Conservation (phyloP, 2,797 vertebrate species). For the Phoeniculus purpureus region DNA sequence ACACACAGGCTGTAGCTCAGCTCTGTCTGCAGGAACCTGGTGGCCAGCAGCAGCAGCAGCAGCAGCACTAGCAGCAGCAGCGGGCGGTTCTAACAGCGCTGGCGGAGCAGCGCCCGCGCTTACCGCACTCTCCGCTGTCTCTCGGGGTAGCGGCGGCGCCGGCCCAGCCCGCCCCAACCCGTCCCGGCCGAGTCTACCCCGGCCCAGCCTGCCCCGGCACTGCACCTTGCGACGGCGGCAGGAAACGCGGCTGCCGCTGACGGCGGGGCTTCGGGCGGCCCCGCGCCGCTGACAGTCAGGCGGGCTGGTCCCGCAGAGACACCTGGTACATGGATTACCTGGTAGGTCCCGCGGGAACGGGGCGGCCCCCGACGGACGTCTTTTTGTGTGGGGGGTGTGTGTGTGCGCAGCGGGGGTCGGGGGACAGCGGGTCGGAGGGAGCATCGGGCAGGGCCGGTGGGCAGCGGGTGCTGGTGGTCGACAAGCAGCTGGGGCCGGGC, state of each 20-base stretch:
- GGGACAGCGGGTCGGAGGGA: not conserved
- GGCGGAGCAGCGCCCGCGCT: not conserved
- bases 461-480: too few relatives aligned
- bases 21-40: too few relatives aligned
- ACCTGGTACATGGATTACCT: slow-evolving; percentile 40
- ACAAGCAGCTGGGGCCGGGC: not conserved
- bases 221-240: not conserved
- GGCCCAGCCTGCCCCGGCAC: not conserved
- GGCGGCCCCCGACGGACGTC: not conserved
- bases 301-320: not conserved
- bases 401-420: not conserved
- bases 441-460: not conserved
- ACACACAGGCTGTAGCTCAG: too few relatives aligned
- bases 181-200: too few relatives aligned
- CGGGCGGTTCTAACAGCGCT: not conserved
- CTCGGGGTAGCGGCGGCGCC: not conserved
- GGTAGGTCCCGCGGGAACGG: not conserved
- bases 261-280: not conserved
- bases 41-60: not conserved
- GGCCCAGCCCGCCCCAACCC: not conserved
- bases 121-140: not conserved
- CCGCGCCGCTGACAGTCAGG: not conserved
- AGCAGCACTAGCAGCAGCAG: not conserved
- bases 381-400: not conserved
- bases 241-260: not conserved